A percentile compares a stretch with the other conserved stretches of the same genome.
phyloP scores from a whole-genome alignment of 2,797 vertebrate genomes.

The Acrossocheilus wenchowensis region DNA sequence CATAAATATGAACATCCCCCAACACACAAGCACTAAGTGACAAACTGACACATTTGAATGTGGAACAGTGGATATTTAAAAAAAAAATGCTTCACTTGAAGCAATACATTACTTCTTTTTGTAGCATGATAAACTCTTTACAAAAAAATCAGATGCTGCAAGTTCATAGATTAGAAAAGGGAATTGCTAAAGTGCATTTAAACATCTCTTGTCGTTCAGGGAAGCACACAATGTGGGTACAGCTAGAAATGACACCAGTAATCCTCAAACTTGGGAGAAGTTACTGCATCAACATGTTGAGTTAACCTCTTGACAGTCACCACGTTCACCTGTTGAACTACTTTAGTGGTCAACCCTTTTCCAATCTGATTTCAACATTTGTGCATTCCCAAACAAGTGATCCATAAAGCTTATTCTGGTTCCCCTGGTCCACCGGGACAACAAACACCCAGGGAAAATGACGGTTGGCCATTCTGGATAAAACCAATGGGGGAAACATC shows the following conservation, averaged over 20 bases:
- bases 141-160: conserved; percentile 57
- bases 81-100: conserved; percentile 62
- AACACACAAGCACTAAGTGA: conserved; percentile 58
- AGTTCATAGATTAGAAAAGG: conserved; percentile 62
- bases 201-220: conserved; percentile 50
- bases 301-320: not conserved
- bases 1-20: conserved; percentile 65
- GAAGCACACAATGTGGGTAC: conserved; percentile 62
- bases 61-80: conserved; percentile 56
- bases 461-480: conserved; percentile 38
- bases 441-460: conserved; percentile 54
- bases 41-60: conserved; percentile 58
- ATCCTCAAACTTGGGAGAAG: conserved; percentile 34
- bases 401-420: conserved; percentile 61
- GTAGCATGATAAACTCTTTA: conserved; percentile 61
- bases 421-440: conserved; percentile 54
- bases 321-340: conserved; percentile 18
- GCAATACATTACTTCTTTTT: conserved; percentile 58
- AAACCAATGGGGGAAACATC: conserved; percentile 45
- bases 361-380: conserved; percentile 28
- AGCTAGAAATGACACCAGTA: conserved; percentile 50
- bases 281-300: conserved; percentile 48
- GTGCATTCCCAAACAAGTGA: conserved; percentile 59
- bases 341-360: conserved; percentile 41
- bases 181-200: conserved; percentile 71